Conservation (phyloP, 1,140 invertebrate species). For the Panulirus ornatus region DNA sequence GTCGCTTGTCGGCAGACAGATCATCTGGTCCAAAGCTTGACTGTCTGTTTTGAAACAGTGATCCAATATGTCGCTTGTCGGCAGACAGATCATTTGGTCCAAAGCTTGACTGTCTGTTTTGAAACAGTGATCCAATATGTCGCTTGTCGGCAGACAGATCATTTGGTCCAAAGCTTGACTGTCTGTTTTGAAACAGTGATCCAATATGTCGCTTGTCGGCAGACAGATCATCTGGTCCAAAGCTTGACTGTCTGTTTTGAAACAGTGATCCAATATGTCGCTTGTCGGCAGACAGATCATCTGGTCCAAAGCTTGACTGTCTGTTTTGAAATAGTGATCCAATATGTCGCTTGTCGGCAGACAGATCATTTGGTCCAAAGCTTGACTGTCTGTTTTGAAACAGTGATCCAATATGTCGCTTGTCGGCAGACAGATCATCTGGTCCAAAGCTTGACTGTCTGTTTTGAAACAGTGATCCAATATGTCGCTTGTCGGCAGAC, state of each 20-base stretch:
- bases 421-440: conserved; percentile 11
- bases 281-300: background rate
- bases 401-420: conserved; percentile 26
- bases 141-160: conserved; percentile 25
- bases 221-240: background rate
- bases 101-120: too few species aligned
- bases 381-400: background rate
- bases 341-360: conserved; percentile 25
- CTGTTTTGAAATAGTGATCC: background rate
- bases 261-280: conserved; percentile 24
- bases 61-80: conserved; percentile 34
- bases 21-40: background rate
- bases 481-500: conserved; percentile 28
- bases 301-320: background rate
- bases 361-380: background rate
- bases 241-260: background rate
- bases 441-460: background rate
- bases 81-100: background rate
- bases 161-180: background rate
- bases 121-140: background rate
- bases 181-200: background rate
- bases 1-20: background rate
- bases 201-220: conserved; percentile 9
- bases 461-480: background rate
- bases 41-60: background rate